Conservation (phyloP, 1,140 invertebrate genomes). For the Galendromus occidentalis region DNA sequence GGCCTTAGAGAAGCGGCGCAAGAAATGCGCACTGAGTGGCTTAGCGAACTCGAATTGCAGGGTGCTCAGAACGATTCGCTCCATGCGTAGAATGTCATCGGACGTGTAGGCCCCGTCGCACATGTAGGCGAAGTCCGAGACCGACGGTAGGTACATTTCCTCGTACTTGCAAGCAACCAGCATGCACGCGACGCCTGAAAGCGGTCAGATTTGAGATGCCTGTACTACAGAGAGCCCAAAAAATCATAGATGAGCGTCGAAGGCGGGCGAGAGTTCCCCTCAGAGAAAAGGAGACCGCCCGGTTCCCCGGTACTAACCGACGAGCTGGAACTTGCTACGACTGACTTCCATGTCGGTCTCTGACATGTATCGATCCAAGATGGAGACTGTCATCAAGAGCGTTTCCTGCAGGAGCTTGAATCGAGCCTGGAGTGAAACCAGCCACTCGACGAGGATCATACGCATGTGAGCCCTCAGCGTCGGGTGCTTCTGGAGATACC, state of each 20-base stretch:
- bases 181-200: constrained; percentile 47
- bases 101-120: constrained; percentile 70
- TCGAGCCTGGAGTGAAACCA: constrained; percentile 71
- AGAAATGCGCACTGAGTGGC: constrained; percentile 67
- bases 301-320: constrained; percentile 40
- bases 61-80: constrained; percentile 48
- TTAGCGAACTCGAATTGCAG: constrained; percentile 60
- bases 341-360: constrained; percentile 32
- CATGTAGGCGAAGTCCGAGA: constrained; percentile 75
- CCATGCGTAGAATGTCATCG: constrained; percentile 59
- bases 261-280: too few species aligned
- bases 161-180: constrained; percentile 87
- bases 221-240: not conserved
- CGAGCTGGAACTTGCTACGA: constrained; percentile 55
- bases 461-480: constrained; percentile 65
- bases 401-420: constrained; percentile 77
- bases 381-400: constrained; percentile 62
- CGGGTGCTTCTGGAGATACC: constrained; percentile 17
- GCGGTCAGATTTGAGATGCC: not conserved
- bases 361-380: constrained; percentile 76
- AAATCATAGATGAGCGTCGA: not conserved
- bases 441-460: constrained; percentile 70
- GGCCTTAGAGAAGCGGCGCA: constrained; percentile 57
- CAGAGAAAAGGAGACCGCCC: too few species aligned
- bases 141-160: constrained; percentile 72